A percentile compares a stretch with the other conserved stretches of the same genome.
Evolutionary conservation across 2,113 vertebrate species (phyloP).

Genomic region (Phalacrocorax carbo): DNA sequence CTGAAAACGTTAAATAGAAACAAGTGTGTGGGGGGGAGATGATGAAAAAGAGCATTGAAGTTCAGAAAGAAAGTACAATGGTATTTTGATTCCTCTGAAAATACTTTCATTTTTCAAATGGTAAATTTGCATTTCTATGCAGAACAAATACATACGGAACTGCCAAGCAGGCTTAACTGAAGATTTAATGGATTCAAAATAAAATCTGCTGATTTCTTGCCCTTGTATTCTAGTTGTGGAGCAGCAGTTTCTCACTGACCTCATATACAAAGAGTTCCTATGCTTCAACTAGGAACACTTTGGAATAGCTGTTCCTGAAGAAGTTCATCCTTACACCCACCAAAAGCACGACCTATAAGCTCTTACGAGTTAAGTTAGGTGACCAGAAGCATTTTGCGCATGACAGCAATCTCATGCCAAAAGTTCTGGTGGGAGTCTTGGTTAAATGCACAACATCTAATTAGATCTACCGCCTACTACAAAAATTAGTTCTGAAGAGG

Average conservation of each 20-base stretch:
- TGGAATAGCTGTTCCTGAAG: not conserved
- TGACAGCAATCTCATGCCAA: slow-evolving; percentile 82
- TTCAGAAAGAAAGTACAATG: not conserved
- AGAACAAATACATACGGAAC: not conserved
- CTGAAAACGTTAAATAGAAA: not conserved
- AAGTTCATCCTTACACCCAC: not conserved
- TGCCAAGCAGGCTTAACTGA: not conserved
- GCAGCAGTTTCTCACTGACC: not conserved
- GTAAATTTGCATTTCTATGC: not conserved
- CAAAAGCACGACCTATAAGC: not conserved
- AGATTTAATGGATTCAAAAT: not conserved
- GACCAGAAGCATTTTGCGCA: slow-evolving; percentile 19
- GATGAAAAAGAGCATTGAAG: not conserved
- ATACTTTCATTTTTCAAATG: not conserved
- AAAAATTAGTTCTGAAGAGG: slow-evolving; percentile 87
- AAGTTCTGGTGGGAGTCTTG: slow-evolving; percentile 24
- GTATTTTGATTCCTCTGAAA: not conserved
- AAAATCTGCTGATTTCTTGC: not conserved
- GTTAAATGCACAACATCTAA: slow-evolving; percentile 49
- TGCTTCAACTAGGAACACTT: not conserved
- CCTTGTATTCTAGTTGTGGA: not conserved
- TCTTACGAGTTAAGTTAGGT: not conserved
- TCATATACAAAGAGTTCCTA: not conserved
- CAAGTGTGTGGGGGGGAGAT: rapidly evolving
- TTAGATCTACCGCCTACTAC: slow-evolving; percentile 87